phyloP scores from a whole-genome alignment of 2,113 vertebrate genomes.

The Paralichthys olivaceus region DNA sequence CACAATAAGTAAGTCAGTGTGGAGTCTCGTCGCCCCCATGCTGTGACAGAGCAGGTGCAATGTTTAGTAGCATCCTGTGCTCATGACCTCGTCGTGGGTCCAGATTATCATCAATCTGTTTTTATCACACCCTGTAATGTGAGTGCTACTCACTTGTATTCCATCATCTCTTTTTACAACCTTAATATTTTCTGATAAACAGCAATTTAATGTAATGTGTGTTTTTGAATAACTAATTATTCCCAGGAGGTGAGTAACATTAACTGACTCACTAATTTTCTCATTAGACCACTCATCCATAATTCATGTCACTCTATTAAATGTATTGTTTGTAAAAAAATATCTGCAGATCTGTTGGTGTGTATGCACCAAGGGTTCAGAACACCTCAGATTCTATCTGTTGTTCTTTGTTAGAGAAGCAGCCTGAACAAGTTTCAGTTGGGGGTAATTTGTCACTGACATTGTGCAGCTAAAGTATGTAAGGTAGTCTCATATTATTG shows the following conservation, averaged over 20 bases:
- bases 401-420: background rate
- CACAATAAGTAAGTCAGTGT: slow-evolving; percentile 14
- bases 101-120: slow-evolving; percentile 44
- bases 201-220: background rate
- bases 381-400: background rate
- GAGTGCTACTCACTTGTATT: background rate
- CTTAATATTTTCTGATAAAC: background rate
- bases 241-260: slow-evolving; percentile 9
- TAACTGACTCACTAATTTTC: slow-evolving; percentile 21
- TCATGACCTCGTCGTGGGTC: slow-evolving; percentile 23
- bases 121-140: slow-evolving; percentile 15
- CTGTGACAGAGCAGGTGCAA: slow-evolving; percentile 2
- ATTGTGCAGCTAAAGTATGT: slow-evolving; percentile 5
- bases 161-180: background rate
- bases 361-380: slow-evolving; percentile 2
- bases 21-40: slow-evolving; percentile 5
- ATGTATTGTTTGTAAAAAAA: slow-evolving; percentile 17
- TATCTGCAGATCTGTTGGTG: too few relatives aligned
- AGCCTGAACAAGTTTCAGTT: slow-evolving; percentile 4
- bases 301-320: slow-evolving; percentile 13
- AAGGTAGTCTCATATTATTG: slow-evolving; percentile 28
- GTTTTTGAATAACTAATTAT: slow-evolving; percentile 13
- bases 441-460: slow-evolving; percentile 39
- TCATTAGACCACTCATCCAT: slow-evolving; percentile 22
- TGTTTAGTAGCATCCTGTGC: slow-evolving; percentile 36